Base-by-base conservation (phyloP, 2,797 vertebrate genomes). In the Sphaeramia orbicularis region DNA sequence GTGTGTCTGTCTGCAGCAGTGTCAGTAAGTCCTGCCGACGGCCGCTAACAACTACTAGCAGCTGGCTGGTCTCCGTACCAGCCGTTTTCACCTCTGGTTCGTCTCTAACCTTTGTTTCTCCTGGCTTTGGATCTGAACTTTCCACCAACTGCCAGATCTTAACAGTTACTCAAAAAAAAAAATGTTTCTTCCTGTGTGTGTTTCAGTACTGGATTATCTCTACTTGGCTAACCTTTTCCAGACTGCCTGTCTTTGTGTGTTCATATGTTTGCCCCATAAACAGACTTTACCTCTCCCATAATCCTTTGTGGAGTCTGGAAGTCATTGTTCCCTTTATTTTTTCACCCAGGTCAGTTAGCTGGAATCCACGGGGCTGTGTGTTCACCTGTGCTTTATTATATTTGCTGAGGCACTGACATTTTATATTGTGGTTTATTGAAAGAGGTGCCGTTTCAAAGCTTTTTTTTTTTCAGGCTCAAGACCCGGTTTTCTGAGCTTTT, bases 1-100 rank as follows among this genome's bases (percentile, higher is more conserved):
- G 97, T 96, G 90, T 98, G 90, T 95, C 94, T 94, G 96, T 96
- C 94, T 87, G 97, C 96, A 95, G 96, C 95, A 96, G 95, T 95
- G 95, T 96, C 94, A 93, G 97, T 99, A 98, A 99, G 97, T 98
- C 76, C 61, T 76, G 76, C 74, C 81, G 54, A 69, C 74, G 53
- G 88, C 80, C 44, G 72, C 72, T 74, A 77, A 76, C 64, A 60
- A 52, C 43, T 2, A 12, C 41, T 45, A 19, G 55, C 48, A 4
- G 32, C 55, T 54, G 36, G 5, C 60, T 18, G 55, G 35, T 49
- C 35, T 7, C 12, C 21, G 1, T 6, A 45, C 37, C 40, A 11
- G 13, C 14, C 6, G 19, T 40, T 18, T 18, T 10, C 19, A 35
- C 13, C 50, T 63, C 67, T 14, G 10, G 35, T 58, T 38, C 74